These are phyloP conservation scores for Philopedon plagiatum DNA, from an alignment of 2,888 invertebrate species.

Conservation along the genomic window DNA sequence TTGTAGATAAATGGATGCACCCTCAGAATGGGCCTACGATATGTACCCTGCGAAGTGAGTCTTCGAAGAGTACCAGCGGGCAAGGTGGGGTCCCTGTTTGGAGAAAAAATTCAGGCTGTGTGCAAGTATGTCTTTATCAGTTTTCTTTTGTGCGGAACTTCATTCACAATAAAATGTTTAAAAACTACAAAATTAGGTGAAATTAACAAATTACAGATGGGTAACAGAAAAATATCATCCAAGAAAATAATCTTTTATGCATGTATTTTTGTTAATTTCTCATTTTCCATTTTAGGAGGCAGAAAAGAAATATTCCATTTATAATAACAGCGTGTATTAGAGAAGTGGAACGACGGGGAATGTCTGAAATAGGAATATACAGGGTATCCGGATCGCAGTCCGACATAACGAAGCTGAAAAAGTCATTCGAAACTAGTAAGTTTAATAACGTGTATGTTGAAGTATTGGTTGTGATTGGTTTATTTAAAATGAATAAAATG, in stretches of 20 bases:
- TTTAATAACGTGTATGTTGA: no score
- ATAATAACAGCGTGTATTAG: constrained; percentile 92
- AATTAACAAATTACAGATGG: no score
- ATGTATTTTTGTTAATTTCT: neutral
- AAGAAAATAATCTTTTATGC: no score
- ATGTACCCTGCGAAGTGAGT: constrained; percentile 89
- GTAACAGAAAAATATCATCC: no score
- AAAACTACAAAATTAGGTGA: no score
- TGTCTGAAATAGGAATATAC: constrained; percentile 93
- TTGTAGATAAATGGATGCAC: constrained; percentile 75
- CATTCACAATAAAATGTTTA: neutral
- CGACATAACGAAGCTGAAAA: constrained; percentile 89
- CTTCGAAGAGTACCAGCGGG: constrained; percentile 88
- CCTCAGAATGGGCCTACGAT: constrained; percentile 83
- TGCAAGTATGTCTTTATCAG: constrained; percentile 79
- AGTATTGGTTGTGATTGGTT: no score
- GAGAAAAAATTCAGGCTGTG: constrained; percentile 90
- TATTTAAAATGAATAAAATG: no score
- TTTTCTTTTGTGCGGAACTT: neutral
- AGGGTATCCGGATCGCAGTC: constrained; percentile 94
- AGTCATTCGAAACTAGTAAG: constrained; percentile 94
- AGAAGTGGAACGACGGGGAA: constrained; percentile 92
- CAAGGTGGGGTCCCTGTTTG: constrained; percentile 91
- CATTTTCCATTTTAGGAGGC: constrained; percentile 76
- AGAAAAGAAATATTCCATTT: constrained; percentile 88